These are phyloP conservation scores for Platichthys flesus DNA, from an alignment of 2,113 vertebrate genomes.

Conservation along the genomic window DNA sequence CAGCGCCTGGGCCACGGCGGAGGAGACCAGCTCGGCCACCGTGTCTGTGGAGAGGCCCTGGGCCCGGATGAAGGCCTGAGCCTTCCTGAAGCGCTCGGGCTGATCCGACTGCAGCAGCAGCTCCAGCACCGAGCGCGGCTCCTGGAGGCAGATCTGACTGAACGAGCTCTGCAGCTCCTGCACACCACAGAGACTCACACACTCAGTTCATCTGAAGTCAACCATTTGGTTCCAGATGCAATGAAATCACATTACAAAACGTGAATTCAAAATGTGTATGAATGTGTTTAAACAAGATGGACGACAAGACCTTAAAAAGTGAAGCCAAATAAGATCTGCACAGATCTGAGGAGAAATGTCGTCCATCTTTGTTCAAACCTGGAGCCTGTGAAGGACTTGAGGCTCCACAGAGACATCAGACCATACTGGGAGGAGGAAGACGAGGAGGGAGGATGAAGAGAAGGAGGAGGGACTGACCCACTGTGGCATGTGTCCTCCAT, in stretches of 20 bases:
- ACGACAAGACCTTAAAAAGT: too few relatives aligned
- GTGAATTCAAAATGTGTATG: too few relatives aligned
- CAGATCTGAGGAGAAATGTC: too few relatives aligned
- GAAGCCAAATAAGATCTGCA: too few relatives aligned
- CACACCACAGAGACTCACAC: not conserved
- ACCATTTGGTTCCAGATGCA: too few relatives aligned
- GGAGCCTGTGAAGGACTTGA: too few relatives aligned
- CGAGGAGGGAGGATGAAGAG: too few relatives aligned
- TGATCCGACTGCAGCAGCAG: constrained; percentile 84
- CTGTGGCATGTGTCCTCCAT: constrained; percentile 92
- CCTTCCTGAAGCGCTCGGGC: constrained; percentile 83
- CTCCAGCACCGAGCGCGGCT: constrained; percentile 79
- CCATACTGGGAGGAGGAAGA: too few relatives aligned
- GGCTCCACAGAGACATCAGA: too few relatives aligned
- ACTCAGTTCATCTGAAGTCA: not conserved
- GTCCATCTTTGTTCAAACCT: too few relatives aligned
- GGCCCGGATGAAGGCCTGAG: constrained; percentile 87
- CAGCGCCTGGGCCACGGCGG: constrained; percentile 82
- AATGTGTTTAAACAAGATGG: too few relatives aligned
- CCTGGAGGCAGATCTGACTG: constrained; percentile 77
- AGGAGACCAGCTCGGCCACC: constrained; percentile 88
- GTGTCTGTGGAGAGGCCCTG: constrained; percentile 82
- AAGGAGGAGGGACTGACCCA: constrained; percentile 80
- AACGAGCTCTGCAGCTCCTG: constrained; percentile 91
- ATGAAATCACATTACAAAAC: too few relatives aligned